phyloP scores from a whole-genome alignment of 2,888 invertebrate genomes.

The Leucophenga maculata region DNA sequence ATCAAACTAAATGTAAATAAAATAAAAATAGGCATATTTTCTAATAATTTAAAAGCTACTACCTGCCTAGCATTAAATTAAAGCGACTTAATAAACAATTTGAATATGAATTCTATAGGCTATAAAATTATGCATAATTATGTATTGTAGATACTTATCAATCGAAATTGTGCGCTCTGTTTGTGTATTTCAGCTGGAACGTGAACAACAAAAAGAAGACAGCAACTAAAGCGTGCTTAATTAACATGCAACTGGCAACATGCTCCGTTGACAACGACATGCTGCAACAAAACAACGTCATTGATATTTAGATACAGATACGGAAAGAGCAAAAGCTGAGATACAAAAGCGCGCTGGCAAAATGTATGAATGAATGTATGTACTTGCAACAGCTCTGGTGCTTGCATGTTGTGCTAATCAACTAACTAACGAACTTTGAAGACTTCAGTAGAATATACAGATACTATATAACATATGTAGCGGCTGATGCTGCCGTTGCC shows the following conservation, averaged over 20 bases:
- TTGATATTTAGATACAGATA: slow-evolving; percentile 4
- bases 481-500: background rate
- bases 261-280: slow-evolving; percentile 34
- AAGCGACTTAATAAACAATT: slow-evolving; percentile 9
- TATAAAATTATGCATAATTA: slow-evolving; percentile 17
- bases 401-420: slow-evolving; percentile 21
- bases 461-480: no score
- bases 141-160: slow-evolving; percentile 23
- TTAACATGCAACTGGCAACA: slow-evolving; percentile 62
- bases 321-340: background rate
- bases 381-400: no score
- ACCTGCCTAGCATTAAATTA: slow-evolving; percentile 8
- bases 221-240: slow-evolving; percentile 60
- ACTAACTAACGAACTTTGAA: slow-evolving; percentile 1
- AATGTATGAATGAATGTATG: slow-evolving; percentile 12
- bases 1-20: background rate
- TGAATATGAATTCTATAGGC: slow-evolving; percentile 1
- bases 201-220: slow-evolving; percentile 22
- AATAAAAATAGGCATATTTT: background rate
- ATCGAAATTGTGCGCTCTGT: background rate
- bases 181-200: background rate
- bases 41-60: background rate
- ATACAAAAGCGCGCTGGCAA: background rate
- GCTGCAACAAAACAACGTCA: slow-evolving; percentile 24
- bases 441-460: background rate